These are phyloP conservation scores for Muntiacus muntjak DNA, from an alignment of 2,113 vertebrate genomes.

Conservation along the genomic window DNA sequence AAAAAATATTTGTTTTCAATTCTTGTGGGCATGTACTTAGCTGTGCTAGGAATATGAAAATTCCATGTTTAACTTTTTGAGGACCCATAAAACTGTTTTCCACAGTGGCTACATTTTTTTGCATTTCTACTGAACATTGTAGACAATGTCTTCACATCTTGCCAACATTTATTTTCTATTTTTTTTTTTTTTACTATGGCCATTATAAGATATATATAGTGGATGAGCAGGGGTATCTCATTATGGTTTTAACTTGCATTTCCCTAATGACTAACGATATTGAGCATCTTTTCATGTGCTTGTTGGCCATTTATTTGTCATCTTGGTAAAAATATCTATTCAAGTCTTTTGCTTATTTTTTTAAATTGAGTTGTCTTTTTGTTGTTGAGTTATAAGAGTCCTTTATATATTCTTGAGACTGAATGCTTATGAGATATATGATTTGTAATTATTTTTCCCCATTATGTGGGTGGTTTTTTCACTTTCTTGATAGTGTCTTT, in stretches of 20 bases:
- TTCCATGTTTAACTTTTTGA: not conserved
- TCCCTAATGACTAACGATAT: not conserved
- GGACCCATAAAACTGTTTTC: not conserved
- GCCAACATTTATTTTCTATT: not conserved
- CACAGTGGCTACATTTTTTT: not conserved
- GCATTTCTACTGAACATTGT: not conserved
- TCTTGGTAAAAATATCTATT: not conserved
- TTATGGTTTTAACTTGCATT: not conserved
- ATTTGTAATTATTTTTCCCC: not conserved
- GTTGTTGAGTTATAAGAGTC: not conserved
- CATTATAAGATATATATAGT: not conserved
- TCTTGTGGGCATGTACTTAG: not conserved
- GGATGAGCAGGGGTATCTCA: not conserved
- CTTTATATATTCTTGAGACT: not conserved
- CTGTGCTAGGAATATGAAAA: not conserved
- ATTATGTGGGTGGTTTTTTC: not conserved
- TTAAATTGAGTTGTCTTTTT: not conserved
- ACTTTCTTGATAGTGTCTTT: not conserved
- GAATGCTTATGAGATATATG: not conserved
- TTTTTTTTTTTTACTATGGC: not conserved
- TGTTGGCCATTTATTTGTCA: not conserved
- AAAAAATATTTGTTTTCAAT: not conserved
- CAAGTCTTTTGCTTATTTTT: not conserved
- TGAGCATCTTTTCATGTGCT: not conserved
- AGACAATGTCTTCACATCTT: not conserved